Evolutionary conservation across 2,113 vertebrate genomes (phyloP).

Genomic region (Larimichthys polyactis): DNA sequence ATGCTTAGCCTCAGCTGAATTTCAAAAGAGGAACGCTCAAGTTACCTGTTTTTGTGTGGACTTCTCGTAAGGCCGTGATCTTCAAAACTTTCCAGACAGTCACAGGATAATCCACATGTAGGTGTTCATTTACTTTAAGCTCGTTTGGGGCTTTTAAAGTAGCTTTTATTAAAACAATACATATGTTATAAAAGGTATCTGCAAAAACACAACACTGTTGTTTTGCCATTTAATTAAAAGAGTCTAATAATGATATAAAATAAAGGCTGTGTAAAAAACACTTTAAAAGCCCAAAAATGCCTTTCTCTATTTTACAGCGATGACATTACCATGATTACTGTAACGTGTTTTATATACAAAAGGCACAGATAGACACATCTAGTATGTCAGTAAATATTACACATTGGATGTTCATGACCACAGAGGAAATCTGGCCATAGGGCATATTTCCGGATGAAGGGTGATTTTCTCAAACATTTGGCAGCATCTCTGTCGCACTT

Average conservation of each 20-base stretch:
- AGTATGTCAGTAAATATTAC: conserved; percentile 80
- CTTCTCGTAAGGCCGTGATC: neutral
- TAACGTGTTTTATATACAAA: conserved; percentile 25
- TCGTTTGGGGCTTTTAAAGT: neutral
- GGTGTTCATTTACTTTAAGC: neutral
- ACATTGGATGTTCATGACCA: conserved; percentile 83
- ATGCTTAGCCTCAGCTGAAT: neutral
- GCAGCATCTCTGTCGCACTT: conserved; percentile 90
- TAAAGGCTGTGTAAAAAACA: neutral
- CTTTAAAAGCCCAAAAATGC: too few relatives aligned
- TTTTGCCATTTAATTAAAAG: neutral
- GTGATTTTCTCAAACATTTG: conserved; percentile 85
- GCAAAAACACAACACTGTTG: neutral
- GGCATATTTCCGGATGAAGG: conserved; percentile 83
- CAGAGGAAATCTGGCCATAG: conserved; percentile 90
- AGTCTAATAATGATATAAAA: neutral
- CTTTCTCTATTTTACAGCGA: neutral
- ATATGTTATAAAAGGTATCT: neutral
- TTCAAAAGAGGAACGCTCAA: neutral
- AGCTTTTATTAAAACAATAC: neutral
- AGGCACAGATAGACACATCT: conserved; percentile 26
- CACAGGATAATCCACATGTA: neutral
- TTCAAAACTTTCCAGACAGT: neutral
- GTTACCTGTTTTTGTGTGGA: conserved; percentile 1
- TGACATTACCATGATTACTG: neutral